These are phyloP conservation scores for Nannoperca obscura DNA, from an alignment of 2,797 vertebrate genomes.

Conservation along the genomic window DNA sequence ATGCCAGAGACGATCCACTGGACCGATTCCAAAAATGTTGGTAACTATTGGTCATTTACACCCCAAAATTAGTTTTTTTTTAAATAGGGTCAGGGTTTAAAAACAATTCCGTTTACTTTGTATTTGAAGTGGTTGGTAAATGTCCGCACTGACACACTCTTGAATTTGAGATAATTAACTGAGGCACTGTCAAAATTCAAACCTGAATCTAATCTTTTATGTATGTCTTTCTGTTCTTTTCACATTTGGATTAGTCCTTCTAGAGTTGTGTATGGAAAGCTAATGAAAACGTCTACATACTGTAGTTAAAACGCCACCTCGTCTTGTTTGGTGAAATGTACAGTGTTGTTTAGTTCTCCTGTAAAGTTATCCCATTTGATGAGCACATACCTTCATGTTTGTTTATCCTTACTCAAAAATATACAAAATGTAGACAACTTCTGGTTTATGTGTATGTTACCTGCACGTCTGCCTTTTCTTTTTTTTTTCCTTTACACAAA, in stretches of 20 bases:
- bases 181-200: constrained; percentile 25
- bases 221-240: constrained; percentile 38
- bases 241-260: constrained; percentile 13
- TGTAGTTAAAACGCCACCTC: constrained; percentile 30
- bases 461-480: background rate
- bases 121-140: constrained; percentile 44
- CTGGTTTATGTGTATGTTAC: background rate
- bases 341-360: constrained; percentile 35
- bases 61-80: too few relatives aligned
- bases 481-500: constrained; percentile 38
- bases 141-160: constrained; percentile 66
- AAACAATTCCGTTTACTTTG: constrained; percentile 13
- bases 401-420: constrained; percentile 6
- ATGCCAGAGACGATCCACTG: too few relatives aligned
- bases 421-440: constrained; percentile 4
- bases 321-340: constrained; percentile 37
- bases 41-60: too few relatives aligned
- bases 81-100: too few relatives aligned
- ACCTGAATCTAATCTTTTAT: constrained; percentile 5
- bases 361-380: constrained; percentile 1
- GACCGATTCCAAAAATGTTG: too few relatives aligned
- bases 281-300: constrained; percentile 4
- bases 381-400: constrained; percentile 6
- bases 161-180: constrained; percentile 38
- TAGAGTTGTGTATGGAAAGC: constrained; percentile 18